phyloP scores from a whole-genome alignment of 64 coral and sea anemone species.

The Trachythela sp. region DNA sequence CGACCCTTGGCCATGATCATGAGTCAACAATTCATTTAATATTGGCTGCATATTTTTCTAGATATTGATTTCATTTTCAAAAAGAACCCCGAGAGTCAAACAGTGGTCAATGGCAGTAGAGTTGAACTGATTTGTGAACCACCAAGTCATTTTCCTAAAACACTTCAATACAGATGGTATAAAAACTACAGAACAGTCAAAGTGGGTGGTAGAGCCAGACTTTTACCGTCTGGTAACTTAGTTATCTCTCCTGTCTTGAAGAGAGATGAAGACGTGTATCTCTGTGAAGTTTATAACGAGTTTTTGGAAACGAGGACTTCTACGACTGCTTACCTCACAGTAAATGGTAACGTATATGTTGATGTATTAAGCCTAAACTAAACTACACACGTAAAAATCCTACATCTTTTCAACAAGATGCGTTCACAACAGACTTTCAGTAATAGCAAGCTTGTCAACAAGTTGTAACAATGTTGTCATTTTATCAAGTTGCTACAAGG shows the following conservation, averaged over 20 bases:
- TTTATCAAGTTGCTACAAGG: no score
- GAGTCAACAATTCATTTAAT: not conserved
- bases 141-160: constrained; percentile 64
- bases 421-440: no score
- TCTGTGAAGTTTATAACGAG: constrained; percentile 70
- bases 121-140: constrained; percentile 56
- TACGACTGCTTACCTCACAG: constrained; percentile 45
- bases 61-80: constrained; percentile 78
- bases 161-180: constrained; percentile 68
- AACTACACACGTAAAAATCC: no score
- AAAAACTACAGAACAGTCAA: constrained; percentile 62
- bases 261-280: constrained; percentile 81
- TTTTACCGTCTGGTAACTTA: constrained; percentile 64
- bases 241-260: constrained; percentile 58
- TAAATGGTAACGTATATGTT: constrained; percentile 64
- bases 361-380: no score
- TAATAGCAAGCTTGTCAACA: no score
- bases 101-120: constrained; percentile 47
- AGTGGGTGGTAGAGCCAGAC: constrained; percentile 15
- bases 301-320: constrained; percentile 59
- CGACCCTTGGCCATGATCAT: no score
- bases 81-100: constrained; percentile 58
- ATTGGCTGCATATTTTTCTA: constrained; percentile 22
- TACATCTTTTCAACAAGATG: no score
- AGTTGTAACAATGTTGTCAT: no score